Conservation (phyloP, 1,140 invertebrate species). For the Bombyx mandarina region DNA sequence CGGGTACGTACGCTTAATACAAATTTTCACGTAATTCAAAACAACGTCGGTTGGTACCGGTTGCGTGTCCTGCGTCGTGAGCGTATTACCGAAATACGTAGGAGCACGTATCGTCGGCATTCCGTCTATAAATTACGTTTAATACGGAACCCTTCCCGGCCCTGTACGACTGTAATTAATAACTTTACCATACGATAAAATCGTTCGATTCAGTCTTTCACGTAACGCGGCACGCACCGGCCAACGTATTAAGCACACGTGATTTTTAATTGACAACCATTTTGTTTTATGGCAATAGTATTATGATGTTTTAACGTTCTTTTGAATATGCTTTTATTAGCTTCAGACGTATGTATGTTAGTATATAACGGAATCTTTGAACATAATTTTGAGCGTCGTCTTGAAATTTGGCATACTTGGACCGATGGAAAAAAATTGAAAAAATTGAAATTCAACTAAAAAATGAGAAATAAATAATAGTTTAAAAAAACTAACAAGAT, state of each 20-base stretch:
- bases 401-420: no score
- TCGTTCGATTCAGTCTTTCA: conserved; percentile 19
- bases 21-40: no score
- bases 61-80: conserved; percentile 32
- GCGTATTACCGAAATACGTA: conserved; percentile 32
- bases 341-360: no score
- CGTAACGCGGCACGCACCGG: not conserved
- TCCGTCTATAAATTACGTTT: conserved; percentile 29
- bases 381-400: no score
- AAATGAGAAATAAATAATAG: no score
- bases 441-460: no score
- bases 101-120: conserved; percentile 26
- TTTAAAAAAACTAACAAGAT: no score
- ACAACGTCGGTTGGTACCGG: not conserved
- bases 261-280: conserved; percentile 10
- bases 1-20: no score
- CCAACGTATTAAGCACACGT: not conserved
- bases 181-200: conserved; percentile 27
- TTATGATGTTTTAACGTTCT: not conserved
- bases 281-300: not conserved
- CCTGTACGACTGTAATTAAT: conserved; percentile 36
- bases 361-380: no score
- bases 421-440: no score
- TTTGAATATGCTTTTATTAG: no score
- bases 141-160: conserved; percentile 33